phyloP scores from a whole-genome alignment of 64 coral and sea anemone genomes.

The Stichodactyla mertensii region DNA sequence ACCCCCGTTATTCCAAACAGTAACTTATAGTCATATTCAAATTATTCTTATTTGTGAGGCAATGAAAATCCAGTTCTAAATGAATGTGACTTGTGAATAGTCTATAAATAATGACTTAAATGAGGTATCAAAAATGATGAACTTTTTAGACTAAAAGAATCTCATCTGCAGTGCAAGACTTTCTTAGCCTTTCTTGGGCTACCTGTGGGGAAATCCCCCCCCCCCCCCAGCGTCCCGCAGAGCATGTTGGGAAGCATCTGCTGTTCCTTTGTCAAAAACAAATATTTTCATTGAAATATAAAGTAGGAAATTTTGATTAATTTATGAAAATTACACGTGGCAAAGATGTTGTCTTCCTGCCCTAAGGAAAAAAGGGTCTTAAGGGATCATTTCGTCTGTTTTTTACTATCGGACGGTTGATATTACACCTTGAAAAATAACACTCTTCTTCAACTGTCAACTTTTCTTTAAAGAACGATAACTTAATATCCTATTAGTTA shows the following conservation, averaged over 20 bases:
- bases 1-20: too few species aligned
- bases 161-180: neutral
- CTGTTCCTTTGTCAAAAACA: neutral
- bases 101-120: neutral
- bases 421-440: too few species aligned
- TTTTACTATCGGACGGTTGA: neutral
- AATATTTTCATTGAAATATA: neutral
- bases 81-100: too few species aligned
- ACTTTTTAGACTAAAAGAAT: neutral
- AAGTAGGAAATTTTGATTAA: neutral
- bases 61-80: too few species aligned
- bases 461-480: too few species aligned
- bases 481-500: too few species aligned
- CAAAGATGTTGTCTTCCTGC: neutral
- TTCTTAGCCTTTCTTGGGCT: neutral
- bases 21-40: too few species aligned
- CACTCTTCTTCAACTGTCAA: neutral
- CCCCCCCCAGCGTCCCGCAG: neutral
- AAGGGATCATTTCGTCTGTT: neutral
- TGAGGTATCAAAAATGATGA: neutral
- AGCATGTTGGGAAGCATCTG: neutral
- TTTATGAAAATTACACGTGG: neutral
- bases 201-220: neutral
- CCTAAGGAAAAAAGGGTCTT: neutral
- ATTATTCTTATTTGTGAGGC: too few species aligned